Evolutionary conservation across 2,888 invertebrate genomes (phyloP).

Genomic region (Agapostemon virescens): DNA sequence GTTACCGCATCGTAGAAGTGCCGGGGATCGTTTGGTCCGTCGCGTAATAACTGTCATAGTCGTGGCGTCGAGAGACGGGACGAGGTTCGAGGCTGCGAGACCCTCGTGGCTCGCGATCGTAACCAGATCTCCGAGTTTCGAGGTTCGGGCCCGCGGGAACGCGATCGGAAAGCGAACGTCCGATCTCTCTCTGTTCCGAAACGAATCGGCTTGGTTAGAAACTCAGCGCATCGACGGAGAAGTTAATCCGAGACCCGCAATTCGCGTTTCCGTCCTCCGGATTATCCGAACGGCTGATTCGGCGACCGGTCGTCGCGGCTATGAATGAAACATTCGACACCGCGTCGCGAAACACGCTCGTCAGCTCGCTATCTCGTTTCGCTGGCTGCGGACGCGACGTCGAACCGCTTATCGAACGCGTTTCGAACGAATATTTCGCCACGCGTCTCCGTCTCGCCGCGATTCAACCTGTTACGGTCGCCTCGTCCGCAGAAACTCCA

Average conservation of each 20-base stretch:
- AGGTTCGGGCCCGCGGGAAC: constrained; percentile 53
- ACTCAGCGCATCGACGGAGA: not conserved
- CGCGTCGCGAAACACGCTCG: constrained; percentile 38
- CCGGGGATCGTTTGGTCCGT: constrained; percentile 38
- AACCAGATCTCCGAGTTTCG: constrained; percentile 57
- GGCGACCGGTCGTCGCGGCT: not conserved
- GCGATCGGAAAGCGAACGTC: not conserved
- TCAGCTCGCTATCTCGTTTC: constrained; percentile 52
- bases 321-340: constrained; percentile 34
- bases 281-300: not conserved
- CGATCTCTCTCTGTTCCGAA: too few relatives aligned
- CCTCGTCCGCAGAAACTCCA: not conserved
- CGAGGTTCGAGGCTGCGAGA: not conserved
- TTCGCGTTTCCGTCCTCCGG: not conserved
- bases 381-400: constrained; percentile 15
- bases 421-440: constrained; percentile 12
- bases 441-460: not conserved
- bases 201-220: not conserved
- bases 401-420: constrained; percentile 26
- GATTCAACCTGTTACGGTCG: not conserved
- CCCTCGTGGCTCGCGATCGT: constrained; percentile 38
- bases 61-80: constrained; percentile 13
- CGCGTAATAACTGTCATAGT: constrained; percentile 59
- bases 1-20: constrained; percentile 43
- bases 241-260: not conserved